A percentile compares a stretch with the other conserved stretches of the same genome.
phyloP scores from a whole-genome alignment of 1,140 invertebrate genomes.

The Drosophila albomicans region DNA sequence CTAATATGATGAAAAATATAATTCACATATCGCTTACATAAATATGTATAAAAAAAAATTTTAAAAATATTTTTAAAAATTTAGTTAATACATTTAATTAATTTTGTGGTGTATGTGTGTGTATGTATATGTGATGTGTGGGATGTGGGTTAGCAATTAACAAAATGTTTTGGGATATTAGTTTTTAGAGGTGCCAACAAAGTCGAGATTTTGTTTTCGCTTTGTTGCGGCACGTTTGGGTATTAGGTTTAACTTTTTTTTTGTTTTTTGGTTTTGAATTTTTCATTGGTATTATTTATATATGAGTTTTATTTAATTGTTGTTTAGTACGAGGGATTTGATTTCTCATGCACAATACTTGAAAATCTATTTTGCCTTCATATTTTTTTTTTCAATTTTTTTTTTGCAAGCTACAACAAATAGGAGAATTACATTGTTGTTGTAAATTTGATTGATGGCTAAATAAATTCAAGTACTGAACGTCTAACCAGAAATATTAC shows the following conservation, averaged over 20 bases:
- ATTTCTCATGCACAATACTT: slow-evolving; percentile 85
- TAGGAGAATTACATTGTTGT: slow-evolving; percentile 57
- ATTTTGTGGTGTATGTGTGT: slow-evolving; percentile 19
- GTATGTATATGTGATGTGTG: slow-evolving; percentile 25
- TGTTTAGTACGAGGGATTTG: slow-evolving; percentile 81
- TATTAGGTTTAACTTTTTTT: slow-evolving; percentile 46
- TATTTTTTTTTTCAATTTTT: slow-evolving; percentile 52
- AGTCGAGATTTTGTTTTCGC: slow-evolving; percentile 17
- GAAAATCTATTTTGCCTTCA: slow-evolving; percentile 84
- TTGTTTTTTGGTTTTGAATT: slow-evolving; percentile 26
- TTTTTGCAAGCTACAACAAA: slow-evolving; percentile 60
- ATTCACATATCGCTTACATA: slow-evolving; percentile 54
- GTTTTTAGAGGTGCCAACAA: slow-evolving; percentile 38
- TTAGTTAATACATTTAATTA: slow-evolving; percentile 43
- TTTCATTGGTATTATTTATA: slow-evolving; percentile 67
- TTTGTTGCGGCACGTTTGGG: slow-evolving; percentile 36
- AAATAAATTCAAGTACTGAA: slow-evolving; percentile 85
- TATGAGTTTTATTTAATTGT: slow-evolving; percentile 68
- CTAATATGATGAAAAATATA: slow-evolving; percentile 31
- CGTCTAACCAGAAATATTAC: slow-evolving; percentile 85
- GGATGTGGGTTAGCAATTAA: slow-evolving; percentile 40
- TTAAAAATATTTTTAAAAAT: slow-evolving; percentile 29
- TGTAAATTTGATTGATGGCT: slow-evolving; percentile 54
- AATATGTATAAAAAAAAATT: slow-evolving; percentile 48
- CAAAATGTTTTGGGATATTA: slow-evolving; percentile 34